Base-by-base conservation (phyloP, 2,888 invertebrate species). In the Agriopis marginaria region DNA sequence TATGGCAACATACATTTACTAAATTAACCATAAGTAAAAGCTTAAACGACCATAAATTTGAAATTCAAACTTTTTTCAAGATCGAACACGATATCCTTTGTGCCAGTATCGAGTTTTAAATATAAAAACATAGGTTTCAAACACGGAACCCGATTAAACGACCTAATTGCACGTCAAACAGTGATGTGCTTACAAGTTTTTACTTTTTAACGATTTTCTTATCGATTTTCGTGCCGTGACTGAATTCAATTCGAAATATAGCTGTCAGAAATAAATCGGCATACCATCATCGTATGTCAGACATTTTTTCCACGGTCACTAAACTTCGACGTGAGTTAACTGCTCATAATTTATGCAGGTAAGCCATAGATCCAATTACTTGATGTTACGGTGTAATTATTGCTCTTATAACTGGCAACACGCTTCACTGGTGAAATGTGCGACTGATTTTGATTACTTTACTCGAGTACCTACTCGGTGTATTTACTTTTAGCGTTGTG, bases 301-400 rank as follows among this genome's bases (percentile, higher is more conserved):
- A 68, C 63, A 68, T 75, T 79, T 86, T 84, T 87, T 87, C 85
- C 82, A 84, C 82, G 83, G 79, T 75, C 81, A 79, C 80, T 82
- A 82, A 81, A 77, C 83, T 77, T 80, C 78, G 79, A 82, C 82
- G 80, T 79, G 80, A 83, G 83, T 82, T 84, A 82, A 81, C 79
- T 75, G 77, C 77, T 77, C 80, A 81, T 88, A 90, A 86, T 89
- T 89, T 87, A 90, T 89, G 86, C 84, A 84, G 83, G 86, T 86
- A 87, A 88, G 86, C 86, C 86, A 82, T 85, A 82, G 82, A 80
- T 85, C 89, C 90, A 92, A 92, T 92, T 91, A 92, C 88, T 82
- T 85, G 85, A 84, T 84, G 85, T 87, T 86, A 86, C 83, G 77
- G 79, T 82, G 83, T 85, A 89, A 89, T 90, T 86, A 88, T 87